Evolutionary conservation across 2,888 invertebrate genomes (phyloP).

Genomic region (Caenorhabditis becei): DNA sequence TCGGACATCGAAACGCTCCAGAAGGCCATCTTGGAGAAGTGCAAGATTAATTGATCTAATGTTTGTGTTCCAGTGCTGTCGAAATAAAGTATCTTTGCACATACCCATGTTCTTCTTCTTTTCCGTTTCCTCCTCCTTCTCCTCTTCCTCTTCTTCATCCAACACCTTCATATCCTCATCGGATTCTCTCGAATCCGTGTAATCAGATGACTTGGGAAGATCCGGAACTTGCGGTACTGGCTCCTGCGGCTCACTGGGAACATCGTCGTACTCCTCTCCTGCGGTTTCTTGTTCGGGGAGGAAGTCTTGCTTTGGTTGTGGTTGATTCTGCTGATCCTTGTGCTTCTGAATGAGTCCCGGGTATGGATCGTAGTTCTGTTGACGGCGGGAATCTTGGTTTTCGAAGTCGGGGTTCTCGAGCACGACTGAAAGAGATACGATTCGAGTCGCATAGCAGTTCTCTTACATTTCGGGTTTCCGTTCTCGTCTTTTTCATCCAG

Average conservation of each 20-base stretch:
- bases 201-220: slow-evolving; percentile 33
- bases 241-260: slow-evolving; percentile 24
- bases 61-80: too few species aligned
- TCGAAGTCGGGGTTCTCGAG: too few species aligned
- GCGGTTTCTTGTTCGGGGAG: slow-evolving; percentile 15
- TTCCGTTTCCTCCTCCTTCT: background rate
- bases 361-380: slow-evolving; percentile 28
- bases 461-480: slow-evolving; percentile 2
- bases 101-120: background rate
- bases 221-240: slow-evolving; percentile 26
- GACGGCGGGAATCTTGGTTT: background rate
- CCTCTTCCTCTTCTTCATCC: slow-evolving; percentile 5
- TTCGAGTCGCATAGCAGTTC: background rate
- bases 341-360: background rate
- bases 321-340: slow-evolving; percentile 1
- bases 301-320: slow-evolving; percentile 25
- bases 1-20: too few species aligned
- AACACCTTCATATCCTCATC: slow-evolving; percentile 33
- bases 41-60: too few species aligned
- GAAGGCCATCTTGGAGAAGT: too few species aligned
- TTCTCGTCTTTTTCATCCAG: slow-evolving; percentile 26
- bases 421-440: too few species aligned
- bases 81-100: background rate
- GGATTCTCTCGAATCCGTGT: slow-evolving; percentile 43
- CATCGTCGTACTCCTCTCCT: slow-evolving; percentile 43